A percentile compares a stretch with the other conserved stretches of the same genome.
phyloP scores from a whole-genome alignment of 1,140 invertebrate genomes.

The Magallana gigas region DNA sequence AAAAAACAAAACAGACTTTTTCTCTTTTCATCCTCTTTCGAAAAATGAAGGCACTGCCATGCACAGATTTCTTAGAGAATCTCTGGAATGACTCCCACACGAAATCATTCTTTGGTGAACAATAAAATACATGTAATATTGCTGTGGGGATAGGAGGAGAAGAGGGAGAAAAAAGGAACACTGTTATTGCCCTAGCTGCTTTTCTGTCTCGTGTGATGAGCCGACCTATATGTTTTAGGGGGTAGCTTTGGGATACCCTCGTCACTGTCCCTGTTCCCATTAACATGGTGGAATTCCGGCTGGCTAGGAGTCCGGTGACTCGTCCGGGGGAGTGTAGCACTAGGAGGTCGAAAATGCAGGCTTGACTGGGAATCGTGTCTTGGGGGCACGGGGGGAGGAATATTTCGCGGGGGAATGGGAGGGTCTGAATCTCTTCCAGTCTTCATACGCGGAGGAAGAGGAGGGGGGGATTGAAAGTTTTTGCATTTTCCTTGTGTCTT shows the following conservation, averaged over 20 bases:
- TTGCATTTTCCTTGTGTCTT: constrained; percentile 13
- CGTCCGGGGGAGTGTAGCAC: constrained; percentile 56
- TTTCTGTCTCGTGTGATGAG: constrained; percentile 59
- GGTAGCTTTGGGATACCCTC: constrained; percentile 63
- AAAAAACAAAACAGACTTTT: not conserved
- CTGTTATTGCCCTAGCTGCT: constrained; percentile 56
- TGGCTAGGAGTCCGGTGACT: constrained; percentile 44
- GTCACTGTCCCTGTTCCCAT: constrained; percentile 49
- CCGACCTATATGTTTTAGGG: constrained; percentile 64
- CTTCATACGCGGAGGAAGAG: constrained; percentile 42
- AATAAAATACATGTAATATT: not conserved
- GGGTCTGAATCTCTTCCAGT: constrained; percentile 69
- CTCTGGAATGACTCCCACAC: not conserved
- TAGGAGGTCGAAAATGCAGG: constrained; percentile 76
- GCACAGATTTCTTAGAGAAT: not conserved
- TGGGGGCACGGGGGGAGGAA: constrained; percentile 76
- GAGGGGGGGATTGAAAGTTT: constrained; percentile 39
- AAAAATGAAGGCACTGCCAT: constrained; percentile 29
- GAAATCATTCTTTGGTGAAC: constrained; percentile 37
- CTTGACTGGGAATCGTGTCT: constrained; percentile 81
- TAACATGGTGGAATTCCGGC: constrained; percentile 52
- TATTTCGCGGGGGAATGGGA: constrained; percentile 58
- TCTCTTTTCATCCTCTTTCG: constrained; percentile 1
- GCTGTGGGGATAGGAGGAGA: not conserved
- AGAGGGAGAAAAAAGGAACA: not conserved